phyloP scores from a whole-genome alignment of 1,140 invertebrate genomes.

The Marisa cornuarietis region DNA sequence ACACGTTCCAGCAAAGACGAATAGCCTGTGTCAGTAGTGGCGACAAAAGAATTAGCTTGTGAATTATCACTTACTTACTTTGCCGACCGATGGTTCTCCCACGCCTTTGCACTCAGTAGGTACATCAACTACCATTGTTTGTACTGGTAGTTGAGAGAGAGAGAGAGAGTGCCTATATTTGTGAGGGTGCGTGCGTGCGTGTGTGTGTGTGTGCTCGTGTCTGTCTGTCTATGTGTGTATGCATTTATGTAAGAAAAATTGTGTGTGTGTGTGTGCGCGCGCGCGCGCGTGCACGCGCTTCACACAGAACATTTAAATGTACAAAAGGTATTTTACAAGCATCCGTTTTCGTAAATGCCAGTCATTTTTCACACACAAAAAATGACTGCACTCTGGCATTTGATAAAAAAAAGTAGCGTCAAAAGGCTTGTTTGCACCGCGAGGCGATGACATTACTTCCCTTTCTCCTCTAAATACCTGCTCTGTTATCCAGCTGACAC shows the following conservation, averaged over 20 bases:
- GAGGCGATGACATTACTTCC: no score
- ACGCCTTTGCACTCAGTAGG: not conserved
- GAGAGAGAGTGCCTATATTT: conserved; percentile 22
- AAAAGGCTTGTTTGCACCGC: no score
- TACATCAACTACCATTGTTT: not conserved
- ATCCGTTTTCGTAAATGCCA: no score
- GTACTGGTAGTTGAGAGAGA: conserved; percentile 11
- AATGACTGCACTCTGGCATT: no score
- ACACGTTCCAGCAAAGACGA: not conserved
- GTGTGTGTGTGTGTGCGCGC: not conserved
- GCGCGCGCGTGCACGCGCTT: no score
- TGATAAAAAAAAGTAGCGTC: no score
- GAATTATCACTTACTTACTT: not conserved
- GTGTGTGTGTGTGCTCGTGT: conserved; percentile 24
- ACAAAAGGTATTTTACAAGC: not conserved
- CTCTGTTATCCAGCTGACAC: no score
- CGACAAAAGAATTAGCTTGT: not conserved
- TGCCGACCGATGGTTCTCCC: no score
- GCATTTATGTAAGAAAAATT: not conserved
- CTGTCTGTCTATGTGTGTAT: no score
- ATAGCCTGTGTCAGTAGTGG: not conserved
- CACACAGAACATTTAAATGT: not conserved
- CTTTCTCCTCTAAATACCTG: no score
- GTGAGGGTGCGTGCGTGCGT: conserved; percentile 22
- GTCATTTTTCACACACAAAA: no score